These are phyloP conservation scores for Agapornis roseicollis DNA, from an alignment of 2,113 vertebrate species.

Conservation along the genomic window DNA sequence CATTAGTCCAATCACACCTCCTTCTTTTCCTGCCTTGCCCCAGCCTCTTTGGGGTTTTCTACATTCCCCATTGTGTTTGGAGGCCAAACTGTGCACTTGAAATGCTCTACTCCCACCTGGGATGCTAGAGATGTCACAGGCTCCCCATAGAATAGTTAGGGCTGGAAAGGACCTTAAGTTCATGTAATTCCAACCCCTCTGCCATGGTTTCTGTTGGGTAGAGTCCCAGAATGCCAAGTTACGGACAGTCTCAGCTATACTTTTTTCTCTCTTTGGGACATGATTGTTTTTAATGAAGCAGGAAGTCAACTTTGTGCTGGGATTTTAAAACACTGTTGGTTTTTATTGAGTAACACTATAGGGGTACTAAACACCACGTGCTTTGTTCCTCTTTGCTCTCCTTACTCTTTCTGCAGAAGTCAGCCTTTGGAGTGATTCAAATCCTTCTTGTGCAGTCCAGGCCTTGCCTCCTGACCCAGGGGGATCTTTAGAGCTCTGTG, in stretches of 20 bases:
- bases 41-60: not conserved
- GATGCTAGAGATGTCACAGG: not conserved
- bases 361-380: not conserved
- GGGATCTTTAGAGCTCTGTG: not conserved
- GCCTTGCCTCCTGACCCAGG: not conserved
- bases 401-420: not conserved
- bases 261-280: not conserved
- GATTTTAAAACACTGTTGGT: not conserved
- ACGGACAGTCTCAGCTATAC: not conserved
- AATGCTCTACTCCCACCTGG: not conserved
- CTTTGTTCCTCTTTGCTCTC: not conserved
- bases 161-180: not conserved
- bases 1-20: not conserved
- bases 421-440: not conserved
- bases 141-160: not conserved
- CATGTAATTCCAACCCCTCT: not conserved
- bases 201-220: not conserved
- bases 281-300: not conserved
- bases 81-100: not conserved
- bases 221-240: not conserved
- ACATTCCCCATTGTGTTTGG: rapidly evolving
- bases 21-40: not conserved
- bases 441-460: not conserved
- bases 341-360: not conserved
- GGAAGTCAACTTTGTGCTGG: not conserved